A percentile compares a stretch with the other conserved stretches of the same genome.
phyloP scores from a whole-genome alignment of 2,888 invertebrate genomes.

The Andricus curvator region DNA sequence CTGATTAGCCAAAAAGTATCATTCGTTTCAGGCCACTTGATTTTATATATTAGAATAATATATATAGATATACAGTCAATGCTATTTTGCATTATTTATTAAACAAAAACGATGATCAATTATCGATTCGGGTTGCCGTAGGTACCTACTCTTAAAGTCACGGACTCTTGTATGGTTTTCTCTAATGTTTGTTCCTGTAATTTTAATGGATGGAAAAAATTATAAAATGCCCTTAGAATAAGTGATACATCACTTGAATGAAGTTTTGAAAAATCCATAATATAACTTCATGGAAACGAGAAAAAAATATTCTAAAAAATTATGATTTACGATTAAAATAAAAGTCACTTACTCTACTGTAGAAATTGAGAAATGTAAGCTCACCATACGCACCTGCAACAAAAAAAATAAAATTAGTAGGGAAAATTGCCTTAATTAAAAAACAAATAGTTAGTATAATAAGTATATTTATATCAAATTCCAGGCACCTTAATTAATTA shows the following conservation, averaged over 20 bases:
- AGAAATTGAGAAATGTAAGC: constrained; percentile 39
- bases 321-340: background rate
- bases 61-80: too few species aligned
- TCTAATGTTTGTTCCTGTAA: background rate
- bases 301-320: background rate
- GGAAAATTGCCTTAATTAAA: too few species aligned
- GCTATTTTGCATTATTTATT: too few species aligned
- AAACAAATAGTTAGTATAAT: too few species aligned
- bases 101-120: too few species aligned
- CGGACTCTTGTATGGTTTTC: too few species aligned
- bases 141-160: too few species aligned
- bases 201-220: background rate
- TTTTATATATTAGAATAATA: too few species aligned
- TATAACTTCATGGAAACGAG: background rate
- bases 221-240: background rate
- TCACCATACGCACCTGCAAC: constrained; percentile 60
- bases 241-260: background rate
- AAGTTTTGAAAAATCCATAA: background rate
- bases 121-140: too few species aligned
- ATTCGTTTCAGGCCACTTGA: too few species aligned
- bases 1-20: too few species aligned
- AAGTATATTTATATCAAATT: too few species aligned
- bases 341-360: constrained; percentile 34
- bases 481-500: background rate
- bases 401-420: constrained; percentile 44